phyloP scores from a whole-genome alignment of 2,888 invertebrate species.

The Drosophila imparisetae region DNA sequence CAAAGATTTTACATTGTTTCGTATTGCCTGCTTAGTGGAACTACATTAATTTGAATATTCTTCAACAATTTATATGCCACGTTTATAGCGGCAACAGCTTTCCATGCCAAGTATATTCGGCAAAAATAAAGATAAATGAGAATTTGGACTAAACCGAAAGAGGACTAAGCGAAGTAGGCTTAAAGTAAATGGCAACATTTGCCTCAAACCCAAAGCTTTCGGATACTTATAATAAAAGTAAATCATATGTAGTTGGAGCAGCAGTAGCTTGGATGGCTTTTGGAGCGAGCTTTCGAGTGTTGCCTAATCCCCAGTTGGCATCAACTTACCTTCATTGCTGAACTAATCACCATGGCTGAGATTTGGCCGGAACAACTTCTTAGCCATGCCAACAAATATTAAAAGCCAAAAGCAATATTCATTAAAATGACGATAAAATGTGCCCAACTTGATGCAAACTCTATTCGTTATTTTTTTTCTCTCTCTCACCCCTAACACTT shows the following conservation, averaged over 20 bases:
- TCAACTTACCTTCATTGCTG: slow-evolving; percentile 36
- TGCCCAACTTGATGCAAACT: slow-evolving; percentile 47
- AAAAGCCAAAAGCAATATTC: slow-evolving; percentile 75
- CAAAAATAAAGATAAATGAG: neutral
- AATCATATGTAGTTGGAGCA: slow-evolving; percentile 33
- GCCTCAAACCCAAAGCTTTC: neutral
- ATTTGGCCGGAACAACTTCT: slow-evolving; percentile 34
- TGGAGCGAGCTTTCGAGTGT: neutral
- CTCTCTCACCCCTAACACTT: neutral
- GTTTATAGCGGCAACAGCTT: neutral
- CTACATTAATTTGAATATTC: neutral
- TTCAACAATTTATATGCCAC: neutral
- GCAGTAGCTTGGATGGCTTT: slow-evolving; percentile 5
- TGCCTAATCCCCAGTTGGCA: slow-evolving; percentile 32
- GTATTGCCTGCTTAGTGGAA: neutral
- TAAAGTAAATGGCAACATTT: neutral
- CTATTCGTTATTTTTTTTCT: neutral
- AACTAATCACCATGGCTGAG: slow-evolving; percentile 43
- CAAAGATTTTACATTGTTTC: neutral
- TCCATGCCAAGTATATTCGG: neutral
- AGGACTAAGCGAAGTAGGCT: neutral
- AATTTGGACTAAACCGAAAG: neutral
- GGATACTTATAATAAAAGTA: slow-evolving; percentile 17
- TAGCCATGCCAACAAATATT: slow-evolving; percentile 58
- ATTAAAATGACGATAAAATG: slow-evolving; percentile 73